Percentiles rank a stretch among this genome's conserved stretches.
phyloP scores from a whole-genome alignment of 2,113 vertebrate genomes.

The Pseudorasbora parva region DNA sequence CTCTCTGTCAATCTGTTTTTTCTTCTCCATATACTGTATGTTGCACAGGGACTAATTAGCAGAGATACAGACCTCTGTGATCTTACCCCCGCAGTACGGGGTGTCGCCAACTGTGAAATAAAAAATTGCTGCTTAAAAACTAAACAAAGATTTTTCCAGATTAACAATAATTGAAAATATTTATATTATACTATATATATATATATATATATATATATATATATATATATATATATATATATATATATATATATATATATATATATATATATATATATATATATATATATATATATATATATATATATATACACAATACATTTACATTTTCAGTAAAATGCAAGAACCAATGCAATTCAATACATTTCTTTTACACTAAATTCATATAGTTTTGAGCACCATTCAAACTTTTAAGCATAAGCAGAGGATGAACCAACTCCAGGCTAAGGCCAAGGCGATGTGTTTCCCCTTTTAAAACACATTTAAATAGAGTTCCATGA shows the following conservation, averaged over 20 bases:
- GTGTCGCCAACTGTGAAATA: not conserved
- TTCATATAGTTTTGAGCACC: not conserved
- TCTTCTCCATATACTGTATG: slow-evolving; percentile 21
- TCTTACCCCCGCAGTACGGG: slow-evolving; percentile 27
- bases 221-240: not conserved
- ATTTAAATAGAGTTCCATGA: no score
- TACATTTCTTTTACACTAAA: not conserved
- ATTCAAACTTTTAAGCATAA: not conserved
- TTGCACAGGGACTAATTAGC: slow-evolving; percentile 53
- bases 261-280: not conserved
- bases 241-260: not conserved
- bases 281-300: not conserved
- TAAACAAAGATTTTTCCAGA: not conserved
- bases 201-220: not conserved
- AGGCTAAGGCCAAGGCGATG: no score
- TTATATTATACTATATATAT: not conserved
- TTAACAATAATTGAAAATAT: slow-evolving; percentile 3
- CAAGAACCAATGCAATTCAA: not conserved
- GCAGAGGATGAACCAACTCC: no score
- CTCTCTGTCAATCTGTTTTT: slow-evolving; percentile 49
- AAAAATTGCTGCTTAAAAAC: slow-evolving; percentile 18
- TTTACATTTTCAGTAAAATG: not conserved
- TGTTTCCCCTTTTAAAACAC: no score
- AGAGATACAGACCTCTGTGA: slow-evolving; percentile 45
- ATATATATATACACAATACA: not conserved